Evolutionary conservation across 2,888 invertebrate genomes (phyloP).

Genomic region (Caenorhabditis imperialis): DNA sequence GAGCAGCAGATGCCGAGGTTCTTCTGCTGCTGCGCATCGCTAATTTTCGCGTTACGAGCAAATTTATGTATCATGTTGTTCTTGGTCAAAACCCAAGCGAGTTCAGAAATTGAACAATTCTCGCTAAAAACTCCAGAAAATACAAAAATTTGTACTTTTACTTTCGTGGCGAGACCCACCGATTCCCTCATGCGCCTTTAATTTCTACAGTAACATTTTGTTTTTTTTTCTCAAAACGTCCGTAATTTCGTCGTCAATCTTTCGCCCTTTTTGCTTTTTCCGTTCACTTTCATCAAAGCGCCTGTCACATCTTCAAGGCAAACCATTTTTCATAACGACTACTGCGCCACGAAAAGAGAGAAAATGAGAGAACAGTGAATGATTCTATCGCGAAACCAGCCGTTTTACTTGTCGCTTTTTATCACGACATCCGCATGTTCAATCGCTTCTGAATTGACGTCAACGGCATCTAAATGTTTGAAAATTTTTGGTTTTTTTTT

Average conservation of each 20-base stretch:
- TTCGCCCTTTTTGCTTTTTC: neutral
- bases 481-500: too few relatives aligned
- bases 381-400: conserved; percentile 22
- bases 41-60: conserved; percentile 9
- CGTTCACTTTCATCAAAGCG: conserved; percentile 30
- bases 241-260: neutral
- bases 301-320: conserved; percentile 23
- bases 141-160: neutral
- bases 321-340: conserved; percentile 43
- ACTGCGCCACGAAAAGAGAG: neutral
- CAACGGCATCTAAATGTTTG: too few relatives aligned
- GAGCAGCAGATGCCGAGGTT: conserved; percentile 11
- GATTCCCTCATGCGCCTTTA: neutral
- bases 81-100: too few relatives aligned
- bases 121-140: too few relatives aligned
- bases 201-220: conserved; percentile 1
- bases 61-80: conserved; percentile 18
- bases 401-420: conserved; percentile 9
- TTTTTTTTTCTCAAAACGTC: neutral
- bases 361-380: conserved; percentile 4
- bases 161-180: conserved; percentile 1
- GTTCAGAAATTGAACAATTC: too few relatives aligned
- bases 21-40: conserved; percentile 13
- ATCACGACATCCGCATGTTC: conserved; percentile 3
- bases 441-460: neutral